Evolutionary conservation across 2,797 vertebrate species (phyloP), one percentile per base, ranked within the genome.

Genomic region (Lycodopsis pacificus): DNA sequence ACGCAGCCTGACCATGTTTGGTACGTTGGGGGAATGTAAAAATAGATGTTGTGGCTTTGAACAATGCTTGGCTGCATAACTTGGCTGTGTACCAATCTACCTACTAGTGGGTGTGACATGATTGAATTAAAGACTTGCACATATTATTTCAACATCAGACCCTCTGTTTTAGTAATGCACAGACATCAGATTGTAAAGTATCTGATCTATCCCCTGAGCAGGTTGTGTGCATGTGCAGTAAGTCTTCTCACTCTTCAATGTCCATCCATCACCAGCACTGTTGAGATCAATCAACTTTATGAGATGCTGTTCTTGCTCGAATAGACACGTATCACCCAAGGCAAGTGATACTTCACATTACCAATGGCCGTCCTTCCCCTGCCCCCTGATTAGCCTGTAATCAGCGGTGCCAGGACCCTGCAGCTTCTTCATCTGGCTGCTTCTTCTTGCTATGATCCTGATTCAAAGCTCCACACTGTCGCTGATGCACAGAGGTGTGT

Each of bases 361-460:
- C 48, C 42, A 71, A 48, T 36, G 38, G 10, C 67, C 65, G 61
- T 65, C 65, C 36, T 74, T 84, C 68, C 65, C 32, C 46, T 65
- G 48, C 40, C 68, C 57, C 38, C 46, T 74, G 68, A 85, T 85
- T 85, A 77, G 79, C 48, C 71, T 54, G 57, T 53, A 67, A 76
- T 86, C 64, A 73, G 49, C 48, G 66, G 46, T 38, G 71, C 69
- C 73, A 74, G 75, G 65, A 78, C 66, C 68, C 77, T 32, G 77
- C 53, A 76, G 77, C 61, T 32, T 22, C 73, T 61, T 54, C 15
- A 30, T 73, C 67, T 70, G 46, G 44, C 70, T 71, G 48, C 36
- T 51, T 44, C 61, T 51, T 65, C 63, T 51, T 34, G n/a, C 63
- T 40, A 51, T 76, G 67, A 80, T 56, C 56, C 65, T 27, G 44